Evolutionary conservation across 2,888 invertebrate genomes (phyloP), one percentile per base, ranked within the genome.

Genomic region (Plebejus argus): DNA sequence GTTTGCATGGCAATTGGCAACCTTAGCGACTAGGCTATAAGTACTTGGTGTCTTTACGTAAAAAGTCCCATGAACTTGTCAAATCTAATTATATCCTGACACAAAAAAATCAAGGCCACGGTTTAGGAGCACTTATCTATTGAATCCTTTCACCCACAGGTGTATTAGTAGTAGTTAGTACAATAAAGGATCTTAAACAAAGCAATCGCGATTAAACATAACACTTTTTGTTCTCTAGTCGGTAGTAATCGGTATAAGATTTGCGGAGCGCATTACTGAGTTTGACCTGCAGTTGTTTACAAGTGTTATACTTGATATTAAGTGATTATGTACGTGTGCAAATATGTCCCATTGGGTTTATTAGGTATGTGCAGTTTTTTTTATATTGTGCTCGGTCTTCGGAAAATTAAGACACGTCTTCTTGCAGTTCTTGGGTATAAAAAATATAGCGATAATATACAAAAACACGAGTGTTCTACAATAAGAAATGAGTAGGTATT

Each of bases 141-240:
- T 8, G 66, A 77, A 80, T 81, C 83, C 83, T 82, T 83, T 84
- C 82, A 83, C 83, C 80, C 81, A 80, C 23, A 66, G 61, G 61
- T 77, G 80, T 81, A 83, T 83, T 86, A 90, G 80, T 81, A 83
- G 83, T 86, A 90, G 89, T 91, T 39, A 12, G 89, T 91, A 88
- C 89, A 88, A 87, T 87, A 58, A 20, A 76, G 78, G 79, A 76
- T 76, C 78, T 81, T 80, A 83, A 86, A 86, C 88, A 86, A 87
- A 86, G 86, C 84, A 81, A 84, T 83, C 83, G 83, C 78, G 80
- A 80, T 82, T 83, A 81, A 79, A 81, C 83, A 83, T 83, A 82
- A 81, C 80, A 81, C 66, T 66, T 66, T 66, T 66, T 66, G 66
- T 66, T 20, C 66, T 61, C 12, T 61, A 33, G 66, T 66, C 28